A percentile compares a stretch with the other conserved stretches of the same genome.
Conservation (phyloP, 2,113 vertebrate species). For the Scopus umbretta region DNA sequence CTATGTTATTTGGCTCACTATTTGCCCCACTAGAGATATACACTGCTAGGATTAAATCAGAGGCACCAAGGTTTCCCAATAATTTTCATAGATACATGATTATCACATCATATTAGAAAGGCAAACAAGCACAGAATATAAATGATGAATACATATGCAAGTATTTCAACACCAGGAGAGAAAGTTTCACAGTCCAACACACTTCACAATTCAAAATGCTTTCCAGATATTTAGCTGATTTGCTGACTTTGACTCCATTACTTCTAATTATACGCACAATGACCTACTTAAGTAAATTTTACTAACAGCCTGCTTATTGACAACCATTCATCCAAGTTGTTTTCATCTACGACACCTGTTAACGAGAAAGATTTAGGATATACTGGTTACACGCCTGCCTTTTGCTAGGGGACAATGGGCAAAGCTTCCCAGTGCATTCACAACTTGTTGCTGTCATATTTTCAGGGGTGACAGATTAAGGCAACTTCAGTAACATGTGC, state of each 20-base stretch:
- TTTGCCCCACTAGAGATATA: not conserved
- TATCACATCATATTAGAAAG: conserved; percentile 28
- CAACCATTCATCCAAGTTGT: not conserved
- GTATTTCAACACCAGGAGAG: not conserved
- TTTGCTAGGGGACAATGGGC: not conserved
- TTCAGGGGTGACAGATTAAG: not conserved
- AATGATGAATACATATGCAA: conserved; percentile 27
- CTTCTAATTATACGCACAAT: conserved; percentile 22
- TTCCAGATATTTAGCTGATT: not conserved
- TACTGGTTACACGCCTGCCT: not conserved
- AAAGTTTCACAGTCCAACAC: conserved; percentile 36
- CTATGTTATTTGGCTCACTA: conserved; percentile 7
- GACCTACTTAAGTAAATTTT: conserved; percentile 17
- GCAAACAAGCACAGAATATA: conserved; percentile 1
- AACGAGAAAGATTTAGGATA: not conserved
- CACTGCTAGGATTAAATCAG: not conserved
- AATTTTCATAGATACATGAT: conserved; percentile 20
- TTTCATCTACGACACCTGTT: not conserved
- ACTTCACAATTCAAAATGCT: not conserved
- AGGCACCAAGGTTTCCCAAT: not conserved
- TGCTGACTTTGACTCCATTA: not conserved
- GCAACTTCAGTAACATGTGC: not conserved
- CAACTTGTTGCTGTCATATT: not conserved
- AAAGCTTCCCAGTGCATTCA: not conserved
- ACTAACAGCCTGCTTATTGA: not conserved